Percentiles rank a stretch among this genome's conserved stretches.
Conservation (phyloP, 2,113 vertebrate species). For the Fulmarus glacialis region DNA sequence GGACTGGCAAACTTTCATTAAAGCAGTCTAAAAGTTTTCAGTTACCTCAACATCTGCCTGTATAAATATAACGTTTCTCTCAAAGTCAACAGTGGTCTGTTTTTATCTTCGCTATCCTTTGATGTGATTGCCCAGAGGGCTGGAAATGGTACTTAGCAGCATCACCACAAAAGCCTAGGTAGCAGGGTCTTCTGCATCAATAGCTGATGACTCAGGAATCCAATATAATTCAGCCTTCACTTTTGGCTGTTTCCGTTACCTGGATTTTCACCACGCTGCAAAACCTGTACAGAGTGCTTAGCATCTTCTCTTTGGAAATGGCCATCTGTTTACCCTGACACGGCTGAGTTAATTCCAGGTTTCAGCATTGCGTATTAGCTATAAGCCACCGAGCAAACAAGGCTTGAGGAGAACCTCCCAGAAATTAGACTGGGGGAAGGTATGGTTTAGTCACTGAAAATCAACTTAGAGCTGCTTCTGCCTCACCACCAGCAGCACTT, state of each 20-base stretch:
- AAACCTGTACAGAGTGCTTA: neutral
- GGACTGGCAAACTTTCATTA: neutral
- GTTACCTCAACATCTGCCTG: slow-evolving; percentile 14
- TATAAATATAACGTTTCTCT: slow-evolving; percentile 20
- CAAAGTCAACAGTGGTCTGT: slow-evolving; percentile 27
- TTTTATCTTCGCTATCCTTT: slow-evolving; percentile 18
- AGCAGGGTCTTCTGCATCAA: slow-evolving; percentile 37
- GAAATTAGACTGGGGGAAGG: neutral
- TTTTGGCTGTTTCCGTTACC: slow-evolving; percentile 1
- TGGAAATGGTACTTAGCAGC: slow-evolving; percentile 43
- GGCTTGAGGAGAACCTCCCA: neutral
- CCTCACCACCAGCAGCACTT: neutral
- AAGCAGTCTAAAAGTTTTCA: neutral
- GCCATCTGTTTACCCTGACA: neutral
- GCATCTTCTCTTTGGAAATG: neutral
- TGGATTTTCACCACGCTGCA: neutral
- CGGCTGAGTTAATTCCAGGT: neutral
- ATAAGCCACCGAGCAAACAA: neutral
- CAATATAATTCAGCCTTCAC: neutral
- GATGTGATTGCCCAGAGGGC: slow-evolving; percentile 37
- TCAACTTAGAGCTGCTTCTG: neutral
- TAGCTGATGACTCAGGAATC: slow-evolving; percentile 23
- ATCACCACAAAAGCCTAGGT: neutral
- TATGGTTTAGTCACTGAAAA: neutral
- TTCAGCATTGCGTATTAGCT: neutral